Conservation (phyloP, 2,113 vertebrate genomes). For the Mus musculus region DNA sequence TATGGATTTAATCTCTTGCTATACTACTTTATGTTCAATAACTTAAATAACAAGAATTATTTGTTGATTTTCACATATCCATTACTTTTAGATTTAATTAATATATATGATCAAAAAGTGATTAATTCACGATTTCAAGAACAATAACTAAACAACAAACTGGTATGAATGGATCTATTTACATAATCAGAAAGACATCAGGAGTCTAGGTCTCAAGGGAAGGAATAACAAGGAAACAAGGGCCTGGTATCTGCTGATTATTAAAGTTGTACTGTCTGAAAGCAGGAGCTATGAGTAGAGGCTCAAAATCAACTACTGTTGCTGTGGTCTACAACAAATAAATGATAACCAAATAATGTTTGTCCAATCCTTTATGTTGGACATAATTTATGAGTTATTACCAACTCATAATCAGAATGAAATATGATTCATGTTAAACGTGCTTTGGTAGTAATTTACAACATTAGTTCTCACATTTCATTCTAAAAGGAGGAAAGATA, state of each 20-base stretch:
- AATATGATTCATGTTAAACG: slow-evolving; percentile 18
- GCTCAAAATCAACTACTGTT: background rate
- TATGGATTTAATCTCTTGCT: background rate
- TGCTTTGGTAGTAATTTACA: background rate
- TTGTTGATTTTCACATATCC: background rate
- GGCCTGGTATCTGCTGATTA: background rate
- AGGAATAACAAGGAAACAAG: background rate
- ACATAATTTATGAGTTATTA: too few species aligned
- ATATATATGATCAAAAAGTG: background rate
- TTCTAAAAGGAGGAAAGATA: background rate
- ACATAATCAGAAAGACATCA: background rate
- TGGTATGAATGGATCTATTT: background rate
- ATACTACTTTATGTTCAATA: background rate
- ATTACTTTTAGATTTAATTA: background rate
- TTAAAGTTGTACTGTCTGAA: background rate
- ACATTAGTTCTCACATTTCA: background rate
- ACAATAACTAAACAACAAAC: background rate
- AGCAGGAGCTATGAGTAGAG: background rate
- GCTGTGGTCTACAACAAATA: background rate
- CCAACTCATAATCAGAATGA: background rate
- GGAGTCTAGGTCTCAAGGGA: background rate
- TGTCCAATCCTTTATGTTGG: background rate
- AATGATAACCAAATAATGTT: background rate
- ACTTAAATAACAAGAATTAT: background rate
- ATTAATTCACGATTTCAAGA: background rate